These are phyloP conservation scores for Ormyrus rosae DNA, from an alignment of 2,888 invertebrate genomes.

Conservation along the genomic window DNA sequence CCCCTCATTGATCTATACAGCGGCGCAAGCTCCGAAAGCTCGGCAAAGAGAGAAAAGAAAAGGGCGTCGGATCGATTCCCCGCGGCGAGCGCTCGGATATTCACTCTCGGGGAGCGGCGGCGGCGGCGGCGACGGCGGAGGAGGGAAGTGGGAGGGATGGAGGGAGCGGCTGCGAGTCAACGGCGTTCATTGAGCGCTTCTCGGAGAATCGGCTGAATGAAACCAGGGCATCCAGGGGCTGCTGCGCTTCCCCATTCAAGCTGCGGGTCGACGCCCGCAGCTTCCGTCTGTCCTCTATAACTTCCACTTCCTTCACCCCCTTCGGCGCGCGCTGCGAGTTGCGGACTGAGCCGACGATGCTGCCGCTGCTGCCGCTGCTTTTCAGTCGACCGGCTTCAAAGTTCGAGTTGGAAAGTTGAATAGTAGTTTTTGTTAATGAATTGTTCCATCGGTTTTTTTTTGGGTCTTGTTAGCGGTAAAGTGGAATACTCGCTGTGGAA, in stretches of 20 bases:
- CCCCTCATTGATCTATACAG: no score
- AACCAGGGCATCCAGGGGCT: slow-evolving; percentile 64
- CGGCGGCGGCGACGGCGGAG: neutral
- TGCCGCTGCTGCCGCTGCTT: no score
- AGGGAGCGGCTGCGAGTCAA: slow-evolving; percentile 5
- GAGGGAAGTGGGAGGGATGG: neutral
- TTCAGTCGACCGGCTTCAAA: no score
- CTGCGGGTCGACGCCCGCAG: slow-evolving; percentile 56
- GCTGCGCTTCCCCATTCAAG: slow-evolving; percentile 59
- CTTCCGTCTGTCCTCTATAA: slow-evolving; percentile 48
- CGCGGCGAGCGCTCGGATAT: no score
- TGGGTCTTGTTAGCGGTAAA: no score
- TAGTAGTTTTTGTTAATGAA: no score
- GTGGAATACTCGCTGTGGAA: no score
- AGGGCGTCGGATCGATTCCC: slow-evolving; percentile 21
- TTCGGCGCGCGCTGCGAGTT: neutral
- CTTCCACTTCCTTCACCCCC: slow-evolving; percentile 49
- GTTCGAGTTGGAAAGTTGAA: no score
- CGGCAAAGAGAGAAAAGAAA: neutral
- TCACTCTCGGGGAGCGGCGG: neutral
- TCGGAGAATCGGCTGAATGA: slow-evolving; percentile 59
- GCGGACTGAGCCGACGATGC: no score
- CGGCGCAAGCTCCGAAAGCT: neutral
- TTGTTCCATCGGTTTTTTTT: no score
- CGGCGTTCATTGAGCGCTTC: slow-evolving; percentile 50